Base-by-base conservation (phyloP, 2,113 vertebrate species). In the Dunckerocampus dactyliophorus region DNA sequence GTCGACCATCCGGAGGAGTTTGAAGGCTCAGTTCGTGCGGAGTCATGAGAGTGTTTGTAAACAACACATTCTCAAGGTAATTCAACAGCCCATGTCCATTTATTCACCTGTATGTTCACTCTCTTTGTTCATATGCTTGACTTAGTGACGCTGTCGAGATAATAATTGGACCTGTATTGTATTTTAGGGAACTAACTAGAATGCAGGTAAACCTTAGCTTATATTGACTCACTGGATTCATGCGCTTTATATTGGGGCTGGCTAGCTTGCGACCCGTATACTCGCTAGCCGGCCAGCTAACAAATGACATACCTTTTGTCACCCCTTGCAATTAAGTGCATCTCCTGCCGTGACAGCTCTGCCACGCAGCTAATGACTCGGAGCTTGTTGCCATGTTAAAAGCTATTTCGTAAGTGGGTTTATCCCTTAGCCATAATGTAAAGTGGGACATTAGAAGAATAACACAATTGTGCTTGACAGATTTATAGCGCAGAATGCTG, bases 21-120 rank as follows among this genome's bases (percentile, higher is more conserved):
- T 62, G 67, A 45, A 24, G 68, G 39, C 51, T 65, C 62, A 21
- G 47, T 67, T 60, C 74, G 75, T 86, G 84, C 87, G 82, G 81
- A 85, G 82, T 87, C 83, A 85, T 76, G 78, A 89, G 80, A 74
- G 72, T 89, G 89, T 91, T 90, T 85, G 90, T 89, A 85, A 90
- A 89, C 71, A 90, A 59, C 57, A 16, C 43, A 47, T 47, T 59
- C 12, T 17, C 14, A 47, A 47, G 57, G 57, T 59, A 47, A 59
- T 47, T 31, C 42, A 34, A 19, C 17, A 13, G 16, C 2, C 31
- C 10, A 39, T 37, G 3, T 37, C 31, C 16, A n/a, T 34, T 37
- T 1, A 21, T 56, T 20, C 7, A 42, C 13, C n/a, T 8, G 1
- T 43, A 19, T 56, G 15, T 20, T 8, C 12, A 19, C 12, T 42